A percentile compares a stretch with the other conserved stretches of the same genome.
These are phyloP conservation scores for Sebastiscus tertius DNA, from an alignment of 2,797 vertebrate genomes.

Conservation along the genomic window DNA sequence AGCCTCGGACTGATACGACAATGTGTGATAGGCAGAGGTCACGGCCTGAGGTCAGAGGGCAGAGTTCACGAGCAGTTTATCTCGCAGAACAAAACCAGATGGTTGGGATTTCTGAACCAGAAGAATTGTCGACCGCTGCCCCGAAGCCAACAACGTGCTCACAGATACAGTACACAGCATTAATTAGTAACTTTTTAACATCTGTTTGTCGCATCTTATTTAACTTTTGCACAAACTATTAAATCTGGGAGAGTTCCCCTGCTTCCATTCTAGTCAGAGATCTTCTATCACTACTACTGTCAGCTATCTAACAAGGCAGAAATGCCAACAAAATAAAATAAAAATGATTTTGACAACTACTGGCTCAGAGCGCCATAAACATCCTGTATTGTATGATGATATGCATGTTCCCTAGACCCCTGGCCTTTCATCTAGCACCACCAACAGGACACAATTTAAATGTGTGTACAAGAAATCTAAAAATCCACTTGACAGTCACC, in stretches of 20 bases:
- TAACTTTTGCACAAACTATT: neutral
- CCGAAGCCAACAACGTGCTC: neutral
- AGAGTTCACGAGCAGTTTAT: slow-evolving; percentile 69
- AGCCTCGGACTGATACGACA: slow-evolving; percentile 65
- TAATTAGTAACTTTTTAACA: neutral
- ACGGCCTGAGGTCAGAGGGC: slow-evolving; percentile 37
- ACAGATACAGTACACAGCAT: neutral
- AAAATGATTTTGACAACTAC: neutral
- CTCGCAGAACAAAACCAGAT: slow-evolving; percentile 71
- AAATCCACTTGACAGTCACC: neutral
- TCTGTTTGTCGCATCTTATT: neutral
- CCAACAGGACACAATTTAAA: neutral
- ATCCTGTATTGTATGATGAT: neutral
- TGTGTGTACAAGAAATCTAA: neutral
- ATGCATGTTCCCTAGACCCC: neutral
- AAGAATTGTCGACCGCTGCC: neutral
- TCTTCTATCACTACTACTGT: neutral
- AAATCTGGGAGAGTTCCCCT: neutral
- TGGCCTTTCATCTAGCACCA: neutral
- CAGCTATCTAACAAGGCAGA: neutral
- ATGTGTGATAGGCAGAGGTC: slow-evolving; percentile 62
- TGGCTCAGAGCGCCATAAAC: neutral
- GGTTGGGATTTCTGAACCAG: slow-evolving; percentile 26
- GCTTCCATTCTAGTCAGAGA: neutral
- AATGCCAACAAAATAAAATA: neutral